phyloP scores from a whole-genome alignment of 2,888 invertebrate species.

The Ferdinandea cuprea region DNA sequence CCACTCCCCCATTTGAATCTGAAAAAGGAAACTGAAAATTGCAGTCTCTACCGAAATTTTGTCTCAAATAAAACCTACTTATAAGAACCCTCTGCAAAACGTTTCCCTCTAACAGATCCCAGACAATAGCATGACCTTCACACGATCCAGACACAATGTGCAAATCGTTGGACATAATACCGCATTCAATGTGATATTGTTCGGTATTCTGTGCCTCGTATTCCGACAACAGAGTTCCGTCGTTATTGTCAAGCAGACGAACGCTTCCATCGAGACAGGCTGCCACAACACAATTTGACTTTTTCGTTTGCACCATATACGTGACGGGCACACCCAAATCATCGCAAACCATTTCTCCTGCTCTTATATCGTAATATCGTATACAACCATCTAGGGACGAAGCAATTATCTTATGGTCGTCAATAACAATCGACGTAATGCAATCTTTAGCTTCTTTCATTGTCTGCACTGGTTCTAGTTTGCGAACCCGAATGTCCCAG shows the following conservation, averaged over 20 bases:
- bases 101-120: slow-evolving; percentile 93
- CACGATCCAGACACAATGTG: slow-evolving; percentile 95
- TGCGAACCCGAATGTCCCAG: slow-evolving; percentile 92
- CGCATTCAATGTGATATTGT: slow-evolving; percentile 94
- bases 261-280: slow-evolving; percentile 93
- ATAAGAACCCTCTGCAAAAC: slow-evolving; percentile 83
- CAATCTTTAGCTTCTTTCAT: slow-evolving; percentile 97
- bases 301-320: slow-evolving; percentile 92
- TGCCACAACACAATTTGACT: slow-evolving; percentile 89
- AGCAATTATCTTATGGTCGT: slow-evolving; percentile 94
- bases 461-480: slow-evolving; percentile 89
- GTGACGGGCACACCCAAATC: slow-evolving; percentile 93
- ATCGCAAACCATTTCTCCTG: slow-evolving; percentile 92
- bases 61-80: slow-evolving; percentile 73
- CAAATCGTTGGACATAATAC: slow-evolving; percentile 92
- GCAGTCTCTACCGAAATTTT: no score
- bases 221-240: slow-evolving; percentile 90
- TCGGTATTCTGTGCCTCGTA: slow-evolving; percentile 93
- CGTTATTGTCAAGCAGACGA: slow-evolving; percentile 93
- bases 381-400: slow-evolving; percentile 95
- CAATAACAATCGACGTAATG: slow-evolving; percentile 90
- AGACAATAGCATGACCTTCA: slow-evolving; percentile 87
- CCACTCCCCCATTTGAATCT: slow-evolving; percentile 85
- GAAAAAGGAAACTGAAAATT: neutral
- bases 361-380: slow-evolving; percentile 94